A percentile compares a stretch with the other conserved stretches of the same genome.
Conservation (phyloP, 2,888 invertebrate genomes). For the Atrina japonica region DNA sequence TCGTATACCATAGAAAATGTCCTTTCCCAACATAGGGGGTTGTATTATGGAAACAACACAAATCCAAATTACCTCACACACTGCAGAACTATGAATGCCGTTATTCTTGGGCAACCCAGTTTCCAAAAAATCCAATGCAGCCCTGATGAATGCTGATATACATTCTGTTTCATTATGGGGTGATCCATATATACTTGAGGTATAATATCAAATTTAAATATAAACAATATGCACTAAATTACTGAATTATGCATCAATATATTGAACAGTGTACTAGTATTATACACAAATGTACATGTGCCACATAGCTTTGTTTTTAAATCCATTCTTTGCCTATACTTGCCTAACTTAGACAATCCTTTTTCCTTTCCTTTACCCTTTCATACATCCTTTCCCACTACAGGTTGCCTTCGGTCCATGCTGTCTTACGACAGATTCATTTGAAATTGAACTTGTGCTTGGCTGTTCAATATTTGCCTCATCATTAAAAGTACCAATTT, state of each 20-base stretch:
- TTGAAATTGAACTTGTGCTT: no score
- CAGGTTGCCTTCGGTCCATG: no score
- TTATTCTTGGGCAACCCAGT: slow-evolving; percentile 31
- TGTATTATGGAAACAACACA: slow-evolving; percentile 35
- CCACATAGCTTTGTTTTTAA: no score
- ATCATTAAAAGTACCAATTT: no score
- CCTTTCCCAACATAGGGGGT: slow-evolving; percentile 37
- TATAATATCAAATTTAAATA: background rate
- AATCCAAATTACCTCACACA: slow-evolving; percentile 40
- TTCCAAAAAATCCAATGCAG: slow-evolving; percentile 34
- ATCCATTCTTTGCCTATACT: no score
- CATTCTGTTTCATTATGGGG: no score
- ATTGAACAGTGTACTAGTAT: background rate
- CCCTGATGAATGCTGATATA: background rate
- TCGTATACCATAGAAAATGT: slow-evolving; percentile 40
- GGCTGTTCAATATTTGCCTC: no score
- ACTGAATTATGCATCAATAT: background rate
- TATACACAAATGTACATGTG: no score
- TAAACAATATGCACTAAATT: background rate
- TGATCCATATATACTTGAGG: background rate
- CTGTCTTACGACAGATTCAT: no score
- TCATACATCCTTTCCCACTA: no score
- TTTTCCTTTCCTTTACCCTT: no score
- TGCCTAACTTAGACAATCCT: no score
- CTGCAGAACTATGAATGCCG: slow-evolving; percentile 36